A percentile compares a stretch with the other conserved stretches of the same genome.
Conservation (phyloP, 2,888 invertebrate genomes). For the Drosophila fulvimacula region DNA sequence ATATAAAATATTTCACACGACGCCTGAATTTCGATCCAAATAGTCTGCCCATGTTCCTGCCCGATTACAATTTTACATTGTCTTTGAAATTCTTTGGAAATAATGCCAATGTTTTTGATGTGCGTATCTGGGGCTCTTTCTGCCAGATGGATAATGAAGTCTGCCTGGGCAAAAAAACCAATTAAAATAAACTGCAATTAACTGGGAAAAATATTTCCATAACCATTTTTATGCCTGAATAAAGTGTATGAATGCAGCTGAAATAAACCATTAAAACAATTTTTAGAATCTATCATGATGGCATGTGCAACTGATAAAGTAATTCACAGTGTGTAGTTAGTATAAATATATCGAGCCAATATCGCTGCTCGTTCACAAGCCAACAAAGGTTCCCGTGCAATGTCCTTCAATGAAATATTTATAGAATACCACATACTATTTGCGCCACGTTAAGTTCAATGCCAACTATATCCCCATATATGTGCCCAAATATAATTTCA, state of each 20-base stretch:
- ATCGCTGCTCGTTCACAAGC: background rate
- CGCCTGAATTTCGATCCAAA: conserved; percentile 39
- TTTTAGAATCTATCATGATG: background rate
- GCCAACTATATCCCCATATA: conserved; percentile 34
- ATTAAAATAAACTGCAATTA: background rate
- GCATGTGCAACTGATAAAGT: background rate
- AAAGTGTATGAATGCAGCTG: background rate
- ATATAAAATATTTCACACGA: conserved; percentile 29
- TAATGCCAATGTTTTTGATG: conserved; percentile 15
- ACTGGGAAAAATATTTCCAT: background rate
- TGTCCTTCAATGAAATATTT: background rate
- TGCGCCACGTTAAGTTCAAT: conserved; percentile 38
- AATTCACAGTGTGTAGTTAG: background rate
- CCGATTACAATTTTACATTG: conserved; percentile 49
- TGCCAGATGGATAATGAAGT: conserved; percentile 15
- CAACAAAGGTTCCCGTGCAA: background rate
- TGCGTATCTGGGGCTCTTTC: conserved; percentile 25
- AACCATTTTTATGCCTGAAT: conserved; percentile 3
- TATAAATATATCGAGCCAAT: background rate
- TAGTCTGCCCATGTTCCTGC: conserved; percentile 38
- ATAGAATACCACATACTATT: conserved; percentile 44
- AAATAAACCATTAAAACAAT: background rate
- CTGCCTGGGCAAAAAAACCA: background rate
- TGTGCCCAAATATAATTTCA: conserved; percentile 56
- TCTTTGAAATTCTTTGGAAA: conserved; percentile 20